Base-by-base conservation (phyloP, 2,797 vertebrate genomes). In the Periparus ater region DNA sequence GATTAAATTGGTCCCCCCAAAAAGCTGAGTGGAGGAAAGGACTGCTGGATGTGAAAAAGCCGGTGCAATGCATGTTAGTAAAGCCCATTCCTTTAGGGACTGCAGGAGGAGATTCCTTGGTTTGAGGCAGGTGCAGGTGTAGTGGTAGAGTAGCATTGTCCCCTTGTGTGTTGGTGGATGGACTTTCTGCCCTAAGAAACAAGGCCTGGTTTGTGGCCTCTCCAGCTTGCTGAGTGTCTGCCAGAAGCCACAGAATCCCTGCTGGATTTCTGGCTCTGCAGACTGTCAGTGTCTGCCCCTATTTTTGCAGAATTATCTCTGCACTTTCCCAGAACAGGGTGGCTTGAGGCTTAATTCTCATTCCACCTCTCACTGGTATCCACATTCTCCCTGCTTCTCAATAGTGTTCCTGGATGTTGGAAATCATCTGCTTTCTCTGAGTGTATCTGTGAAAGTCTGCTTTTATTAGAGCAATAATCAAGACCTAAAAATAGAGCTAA, bases 401-500 rank as follows among this genome's bases (percentile, higher is more conserved):
- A 55, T 22, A 19, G 26, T 15, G 29, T 62, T 91, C 36, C 27
- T 61, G 60, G 42, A 17, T 51, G 25, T 29, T 62, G 83, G 62
- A 65, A 75, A 58, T 26, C 2, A 62, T 42, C 38, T 17, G 36
- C 55, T 91, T 88, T 68, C 30, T 85, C 57, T 0, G 1, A 70
- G 51, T 1, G 9, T 42, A 32, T 61, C 67, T 80, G 65, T 86
- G 62, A 67, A 89, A 78, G 54, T 62, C 70, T 74, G 44, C 70
- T 88, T 88, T 84, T 83, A 65, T 78, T 88, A 82, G 51, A 95
- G 83, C 92, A 94, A 88, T 85, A 91, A 91, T 84, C 67, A 58
- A 45, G 83, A n/a, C 40, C 63, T 91, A 16, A 75, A 90, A 91
- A 58, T 75, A 91, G 80, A 87, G 55, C 48, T 94, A 76, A 85